These are phyloP conservation scores for Drosophila fungiperda DNA, from an alignment of 2,888 invertebrate genomes.

Conservation along the genomic window DNA sequence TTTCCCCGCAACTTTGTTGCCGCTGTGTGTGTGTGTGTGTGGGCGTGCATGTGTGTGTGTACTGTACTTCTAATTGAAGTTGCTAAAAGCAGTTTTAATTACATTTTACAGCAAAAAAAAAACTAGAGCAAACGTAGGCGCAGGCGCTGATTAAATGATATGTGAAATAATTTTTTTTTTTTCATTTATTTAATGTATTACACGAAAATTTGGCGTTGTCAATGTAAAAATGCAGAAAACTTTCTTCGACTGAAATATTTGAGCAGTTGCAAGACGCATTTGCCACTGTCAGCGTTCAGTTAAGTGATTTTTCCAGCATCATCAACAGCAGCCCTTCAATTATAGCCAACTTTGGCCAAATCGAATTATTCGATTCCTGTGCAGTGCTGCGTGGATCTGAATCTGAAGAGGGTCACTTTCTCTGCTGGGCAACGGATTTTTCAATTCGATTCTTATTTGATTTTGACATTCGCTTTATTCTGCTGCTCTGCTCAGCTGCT, in stretches of 20 bases:
- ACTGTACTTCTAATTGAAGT: conserved; percentile 69
- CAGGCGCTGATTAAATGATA: neutral
- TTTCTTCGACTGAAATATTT: conserved; percentile 49
- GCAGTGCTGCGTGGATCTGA: neutral
- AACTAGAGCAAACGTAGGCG: conserved; percentile 12
- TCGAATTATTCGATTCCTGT: conserved; percentile 50
- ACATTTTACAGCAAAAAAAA: conserved; percentile 58
- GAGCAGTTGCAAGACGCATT: conserved; percentile 39
- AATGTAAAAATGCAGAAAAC: neutral
- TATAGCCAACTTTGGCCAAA: conserved; percentile 59
- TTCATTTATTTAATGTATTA: conserved; percentile 8
- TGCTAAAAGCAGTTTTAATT: conserved; percentile 76
- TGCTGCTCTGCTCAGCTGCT: conserved; percentile 2
- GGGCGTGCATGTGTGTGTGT: conserved; percentile 13
- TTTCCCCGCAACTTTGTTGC: conserved; percentile 48
- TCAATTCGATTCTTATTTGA: conserved; percentile 28
- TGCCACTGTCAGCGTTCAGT: conserved; percentile 20
- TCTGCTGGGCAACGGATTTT: conserved; percentile 5
- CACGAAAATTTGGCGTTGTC: conserved; percentile 10
- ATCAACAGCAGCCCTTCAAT: conserved; percentile 50
- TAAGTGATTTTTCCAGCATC: conserved; percentile 66
- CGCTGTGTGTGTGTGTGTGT: neutral
- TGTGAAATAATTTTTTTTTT: neutral
- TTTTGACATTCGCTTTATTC: conserved; percentile 24
- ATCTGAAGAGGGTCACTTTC: neutral